These are phyloP conservation scores for Peromyscus californicus DNA, from an alignment of 2,113 vertebrate species.

Conservation along the genomic window DNA sequence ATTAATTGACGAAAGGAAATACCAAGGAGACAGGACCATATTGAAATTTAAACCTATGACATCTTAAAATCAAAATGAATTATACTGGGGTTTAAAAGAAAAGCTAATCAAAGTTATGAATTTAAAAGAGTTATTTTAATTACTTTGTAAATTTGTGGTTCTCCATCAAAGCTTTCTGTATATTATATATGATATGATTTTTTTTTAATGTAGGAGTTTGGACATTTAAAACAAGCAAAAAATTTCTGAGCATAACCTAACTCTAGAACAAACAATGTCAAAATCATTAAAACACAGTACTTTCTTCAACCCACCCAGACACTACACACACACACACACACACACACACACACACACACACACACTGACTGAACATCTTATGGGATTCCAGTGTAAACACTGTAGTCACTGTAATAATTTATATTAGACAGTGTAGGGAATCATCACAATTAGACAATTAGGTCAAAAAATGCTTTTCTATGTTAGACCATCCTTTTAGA, in stretches of 20 bases:
- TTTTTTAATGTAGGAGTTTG: background rate
- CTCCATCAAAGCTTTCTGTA: background rate
- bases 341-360: background rate
- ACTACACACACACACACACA: background rate
- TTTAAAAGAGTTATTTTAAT: background rate
- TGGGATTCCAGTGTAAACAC: background rate
- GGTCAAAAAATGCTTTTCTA: background rate
- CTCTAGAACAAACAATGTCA: background rate
- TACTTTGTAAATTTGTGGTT: background rate
- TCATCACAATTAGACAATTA: background rate
- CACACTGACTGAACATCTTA: background rate
- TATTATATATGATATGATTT: background rate
- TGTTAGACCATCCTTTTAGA: background rate
- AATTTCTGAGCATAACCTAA: background rate
- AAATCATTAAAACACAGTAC: background rate
- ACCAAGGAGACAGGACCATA: background rate
- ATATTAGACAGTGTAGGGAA: background rate
- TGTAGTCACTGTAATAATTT: background rate
- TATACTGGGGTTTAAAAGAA: constrained; percentile 16
- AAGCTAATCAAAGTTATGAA: background rate
- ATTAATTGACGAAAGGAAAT: constrained; percentile 44
- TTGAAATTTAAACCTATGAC: background rate
- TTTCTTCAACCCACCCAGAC: background rate
- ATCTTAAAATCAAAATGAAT: constrained; percentile 6
- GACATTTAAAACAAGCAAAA: background rate